Evolutionary conservation across 2,888 invertebrate species (phyloP).

Genomic region (Ophonus ardosiacus): DNA sequence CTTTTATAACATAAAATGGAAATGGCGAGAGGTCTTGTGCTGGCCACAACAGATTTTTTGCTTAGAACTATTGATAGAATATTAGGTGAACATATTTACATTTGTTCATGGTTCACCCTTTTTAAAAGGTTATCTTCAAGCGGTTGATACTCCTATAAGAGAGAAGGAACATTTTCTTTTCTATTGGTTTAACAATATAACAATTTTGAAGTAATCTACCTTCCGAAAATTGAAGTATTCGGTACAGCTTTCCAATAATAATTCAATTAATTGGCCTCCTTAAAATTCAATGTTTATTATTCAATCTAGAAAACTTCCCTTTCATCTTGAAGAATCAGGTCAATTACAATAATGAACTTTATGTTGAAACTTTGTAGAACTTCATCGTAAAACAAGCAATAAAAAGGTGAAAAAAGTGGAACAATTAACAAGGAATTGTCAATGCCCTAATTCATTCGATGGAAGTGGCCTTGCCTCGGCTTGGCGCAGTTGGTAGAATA

Average conservation of each 20-base stretch:
- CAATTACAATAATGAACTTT: slow-evolving; percentile 29
- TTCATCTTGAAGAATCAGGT: slow-evolving; percentile 3
- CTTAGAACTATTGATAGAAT: too few species aligned
- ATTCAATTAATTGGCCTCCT: background rate
- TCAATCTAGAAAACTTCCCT: background rate
- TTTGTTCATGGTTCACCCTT: too few species aligned
- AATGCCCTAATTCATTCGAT: slow-evolving; percentile 19
- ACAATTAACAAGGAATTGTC: slow-evolving; percentile 36
- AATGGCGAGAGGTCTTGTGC: too few species aligned
- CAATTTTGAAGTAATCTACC: too few species aligned
- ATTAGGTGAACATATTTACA: too few species aligned
- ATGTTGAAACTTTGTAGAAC: slow-evolving; percentile 4
- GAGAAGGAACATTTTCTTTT: too few species aligned
- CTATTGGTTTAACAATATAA: too few species aligned
- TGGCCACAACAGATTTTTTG: too few species aligned
- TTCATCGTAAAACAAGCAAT: slow-evolving; percentile 31
- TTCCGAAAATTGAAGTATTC: background rate
- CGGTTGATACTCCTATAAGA: background rate
- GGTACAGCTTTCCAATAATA: background rate
- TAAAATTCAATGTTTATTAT: background rate
- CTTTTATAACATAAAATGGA: too few species aligned
- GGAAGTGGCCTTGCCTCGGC: background rate
- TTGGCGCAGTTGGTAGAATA: background rate
- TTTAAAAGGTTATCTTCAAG: background rate
- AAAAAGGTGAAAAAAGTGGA: slow-evolving; percentile 32